These are phyloP conservation scores for Zingel zingel DNA, from an alignment of 2,113 vertebrate genomes.

Conservation along the genomic window DNA sequence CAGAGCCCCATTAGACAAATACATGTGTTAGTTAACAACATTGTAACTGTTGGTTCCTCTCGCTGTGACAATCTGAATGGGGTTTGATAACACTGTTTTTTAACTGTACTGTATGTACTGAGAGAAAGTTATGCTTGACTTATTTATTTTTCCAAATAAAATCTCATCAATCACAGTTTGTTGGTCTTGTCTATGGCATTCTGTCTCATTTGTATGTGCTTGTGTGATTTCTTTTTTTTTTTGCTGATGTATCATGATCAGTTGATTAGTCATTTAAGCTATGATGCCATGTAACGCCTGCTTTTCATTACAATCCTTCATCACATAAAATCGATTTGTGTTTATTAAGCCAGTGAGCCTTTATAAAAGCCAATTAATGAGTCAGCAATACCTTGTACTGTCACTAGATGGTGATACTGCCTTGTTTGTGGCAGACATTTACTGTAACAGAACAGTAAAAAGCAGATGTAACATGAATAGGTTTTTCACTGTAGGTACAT, in stretches of 20 bases:
- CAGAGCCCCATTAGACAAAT: slow-evolving; percentile 36
- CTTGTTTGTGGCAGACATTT: background rate
- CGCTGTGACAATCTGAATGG: slow-evolving; percentile 53
- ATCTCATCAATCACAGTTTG: slow-evolving; percentile 75
- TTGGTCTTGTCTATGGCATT: slow-evolving; percentile 75
- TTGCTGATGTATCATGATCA: slow-evolving; percentile 31
- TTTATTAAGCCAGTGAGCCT: background rate
- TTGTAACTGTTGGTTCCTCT: slow-evolving; percentile 55
- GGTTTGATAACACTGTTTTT: slow-evolving; percentile 40
- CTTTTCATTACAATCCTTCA: slow-evolving; percentile 48
- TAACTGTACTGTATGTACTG: slow-evolving; percentile 59
- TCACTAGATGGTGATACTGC: slow-evolving; percentile 72
- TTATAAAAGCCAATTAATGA: slow-evolving; percentile 2
- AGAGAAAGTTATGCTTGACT: slow-evolving; percentile 56
- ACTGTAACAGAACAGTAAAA: too few species aligned
- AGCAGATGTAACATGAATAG: background rate
- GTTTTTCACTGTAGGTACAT: background rate
- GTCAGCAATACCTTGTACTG: slow-evolving; percentile 29
- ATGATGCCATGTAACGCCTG: slow-evolving; percentile 8
- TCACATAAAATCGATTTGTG: slow-evolving; percentile 20
- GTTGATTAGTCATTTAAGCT: slow-evolving; percentile 25
- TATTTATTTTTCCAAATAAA: slow-evolving; percentile 81
- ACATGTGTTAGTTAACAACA: slow-evolving; percentile 38
- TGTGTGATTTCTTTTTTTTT: slow-evolving; percentile 30
- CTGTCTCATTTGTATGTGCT: slow-evolving; percentile 63